Base-by-base conservation (phyloP, 1,140 invertebrate genomes). In the Ruditapes philippinarum region DNA sequence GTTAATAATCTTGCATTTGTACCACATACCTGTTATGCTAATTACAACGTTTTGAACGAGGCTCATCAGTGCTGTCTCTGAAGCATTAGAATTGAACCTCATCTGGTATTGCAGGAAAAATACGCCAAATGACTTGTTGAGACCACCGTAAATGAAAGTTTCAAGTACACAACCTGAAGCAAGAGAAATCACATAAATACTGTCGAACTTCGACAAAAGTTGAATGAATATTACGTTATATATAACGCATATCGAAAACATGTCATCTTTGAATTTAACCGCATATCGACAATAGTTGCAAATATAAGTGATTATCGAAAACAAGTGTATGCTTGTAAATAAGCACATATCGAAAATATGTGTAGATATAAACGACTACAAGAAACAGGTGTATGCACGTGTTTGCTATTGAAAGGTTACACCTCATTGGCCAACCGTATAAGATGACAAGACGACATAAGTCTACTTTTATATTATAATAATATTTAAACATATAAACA, bases 91-190 rank as follows among this genome's bases (percentile, higher is more conserved):
- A 19, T 86, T 57, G 31, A 86, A 86, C 33, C 84, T 40, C 51
- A 54, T 74, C 84, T 86, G 84, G 36, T 60, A 86, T 36, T 86
- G 70, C 1, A 86, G 54, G n/a, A 86, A 86, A 73, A 78, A 86
- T 17, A 86, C 70, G 31, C 84, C 84, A 40, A 86, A 86, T 11
- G 70, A 78, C 19, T 40, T 31, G 38, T 65, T 76, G 9, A 86
- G n/a, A n/a, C 84, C 84, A 22, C 84, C 84, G 36, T 78, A 86
- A 19, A 86, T 25, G 5, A 78, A 3, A 33, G 78, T 62, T 49
- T 84, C 65, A 33, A 84, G 74, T 11, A 51, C 49, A 84, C 82
- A 84, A 22, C n/a, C 82, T 84, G 28, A 38, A n/a, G n/a, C n/a
- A 57, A 84, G 28, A 84, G 4, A 83, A 36, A 81, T 12, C 11